Evolutionary conservation across 2,888 invertebrate species (phyloP), one percentile per base, ranked within the genome.

Genomic region (Tetrapedia diversipes): DNA sequence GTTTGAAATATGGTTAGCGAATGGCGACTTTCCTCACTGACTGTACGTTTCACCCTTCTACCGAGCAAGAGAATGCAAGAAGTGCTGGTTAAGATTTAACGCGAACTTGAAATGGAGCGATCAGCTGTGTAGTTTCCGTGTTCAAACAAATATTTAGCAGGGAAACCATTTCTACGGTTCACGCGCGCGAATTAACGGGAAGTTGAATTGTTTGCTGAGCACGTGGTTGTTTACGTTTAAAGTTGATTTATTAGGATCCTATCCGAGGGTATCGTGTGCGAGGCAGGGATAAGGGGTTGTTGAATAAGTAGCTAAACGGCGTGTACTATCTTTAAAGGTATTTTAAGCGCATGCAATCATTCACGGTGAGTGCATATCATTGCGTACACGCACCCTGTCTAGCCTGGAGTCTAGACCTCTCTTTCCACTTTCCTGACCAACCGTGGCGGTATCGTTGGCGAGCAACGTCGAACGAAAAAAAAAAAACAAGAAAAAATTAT

Each of bases 301-400:
- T 49, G 65, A 41, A 67, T 57, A 57, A 74, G 34, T 63, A 67
- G 49, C 43, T 53, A 57, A 45, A 32, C 47, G 32, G 29, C 43
- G 59, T 19, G 39, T 34, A 22, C 37, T 61, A 67, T 76, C 67
- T 67, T 60, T 39, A 67, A 67, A 74, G 47, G 61, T 57, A 63
- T 65, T 69, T n/a, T 49, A 68, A 73, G 73, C 69, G 65, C 57
- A 56, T 54, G 59, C 72, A 16, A 61, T 72, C 60, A 59, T 80
- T 80, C 65, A 71, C 70, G 75, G 70, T 71, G 64, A 59, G 24
- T 54, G 78, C 59, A 64, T 79, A 72, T 65, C 60, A 53, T 76
- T 77, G 80, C 73, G 80, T 69, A 63, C 65, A 77, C 80, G 73
- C 81, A 77, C 57, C 67, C 32, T n/a, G 57, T 54, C 57, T 71